Conservation (phyloP, 2,888 invertebrate genomes). For the Dryobota labecula region DNA sequence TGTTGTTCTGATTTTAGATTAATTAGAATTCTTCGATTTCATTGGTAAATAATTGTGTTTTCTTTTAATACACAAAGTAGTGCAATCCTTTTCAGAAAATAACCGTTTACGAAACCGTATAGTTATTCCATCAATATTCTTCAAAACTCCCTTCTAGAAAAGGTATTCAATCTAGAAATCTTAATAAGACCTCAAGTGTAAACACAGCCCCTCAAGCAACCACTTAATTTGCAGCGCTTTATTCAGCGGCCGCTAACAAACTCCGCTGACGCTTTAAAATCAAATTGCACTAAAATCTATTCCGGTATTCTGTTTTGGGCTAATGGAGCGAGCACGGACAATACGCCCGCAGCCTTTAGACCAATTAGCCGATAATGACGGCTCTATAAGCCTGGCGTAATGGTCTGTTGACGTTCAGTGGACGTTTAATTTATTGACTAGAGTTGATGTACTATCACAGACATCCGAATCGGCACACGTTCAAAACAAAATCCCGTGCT, state of each 20-base stretch:
- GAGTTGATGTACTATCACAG: too few relatives aligned
- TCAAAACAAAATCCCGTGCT: too few relatives aligned
- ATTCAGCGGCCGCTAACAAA: slow-evolving; percentile 16
- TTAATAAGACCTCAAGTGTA: background rate
- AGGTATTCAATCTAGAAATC: background rate
- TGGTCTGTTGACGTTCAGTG: slow-evolving; percentile 30
- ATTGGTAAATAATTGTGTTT: background rate
- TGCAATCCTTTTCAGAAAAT: too few relatives aligned
- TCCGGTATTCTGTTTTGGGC: slow-evolving; percentile 53
- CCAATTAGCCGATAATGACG: slow-evolving; percentile 59
- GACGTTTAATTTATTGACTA: slow-evolving; percentile 52
- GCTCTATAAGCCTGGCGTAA: slow-evolving; percentile 43
- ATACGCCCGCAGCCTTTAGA: slow-evolving; percentile 52
- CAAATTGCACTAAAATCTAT: slow-evolving; percentile 52
- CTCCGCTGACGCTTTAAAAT: slow-evolving; percentile 34
- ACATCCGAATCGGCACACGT: too few relatives aligned
- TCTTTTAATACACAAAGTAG: background rate
- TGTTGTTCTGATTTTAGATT: too few relatives aligned
- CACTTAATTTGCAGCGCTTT: slow-evolving; percentile 22
- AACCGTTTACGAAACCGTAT: too few relatives aligned
- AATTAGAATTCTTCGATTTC: too few relatives aligned
- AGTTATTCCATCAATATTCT: too few relatives aligned
- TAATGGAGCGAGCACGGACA: slow-evolving; percentile 57
- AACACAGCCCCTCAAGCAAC: background rate
- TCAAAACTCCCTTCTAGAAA: background rate